Evolutionary conservation across 1,140 invertebrate genomes (phyloP).

Genomic region (Brachionus paranguensis): DNA sequence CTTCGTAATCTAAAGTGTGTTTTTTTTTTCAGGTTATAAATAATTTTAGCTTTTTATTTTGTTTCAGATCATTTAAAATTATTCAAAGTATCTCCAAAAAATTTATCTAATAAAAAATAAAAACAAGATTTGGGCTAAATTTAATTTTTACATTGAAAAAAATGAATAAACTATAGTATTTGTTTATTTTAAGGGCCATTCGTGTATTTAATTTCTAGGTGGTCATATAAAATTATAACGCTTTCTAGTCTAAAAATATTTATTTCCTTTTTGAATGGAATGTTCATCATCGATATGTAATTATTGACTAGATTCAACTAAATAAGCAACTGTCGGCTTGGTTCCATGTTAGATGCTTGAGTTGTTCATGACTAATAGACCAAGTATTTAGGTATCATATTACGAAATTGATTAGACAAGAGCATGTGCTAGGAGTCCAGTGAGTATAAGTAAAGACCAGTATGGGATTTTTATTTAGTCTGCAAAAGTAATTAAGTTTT

Average conservation of each 20-base stretch:
- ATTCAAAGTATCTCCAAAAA: not conserved
- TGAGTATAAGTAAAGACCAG: not conserved
- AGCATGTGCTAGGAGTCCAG: not conserved
- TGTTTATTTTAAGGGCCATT: not conserved
- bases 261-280: not conserved
- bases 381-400: not conserved
- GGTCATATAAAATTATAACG: not conserved
- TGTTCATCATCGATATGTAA: not conserved
- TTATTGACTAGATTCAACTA: not conserved
- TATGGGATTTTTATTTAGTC: slow-evolving; percentile 16
- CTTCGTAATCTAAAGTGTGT: not conserved
- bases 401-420: not conserved
- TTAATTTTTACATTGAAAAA: not conserved
- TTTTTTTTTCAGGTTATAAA: not conserved
- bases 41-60: not conserved
- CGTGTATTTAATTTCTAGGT: not conserved
- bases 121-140: not conserved
- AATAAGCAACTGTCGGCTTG: not conserved
- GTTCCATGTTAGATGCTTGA: not conserved
- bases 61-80: not conserved
- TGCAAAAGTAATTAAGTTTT: slow-evolving; percentile 26
- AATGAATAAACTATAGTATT: not conserved
- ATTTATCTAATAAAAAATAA: not conserved
- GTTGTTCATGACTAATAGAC: not conserved
- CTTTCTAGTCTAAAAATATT: not conserved